These are phyloP conservation scores for Arremon brunneinucha DNA, from an alignment of 2,797 vertebrate genomes.

Conservation along the genomic window DNA sequence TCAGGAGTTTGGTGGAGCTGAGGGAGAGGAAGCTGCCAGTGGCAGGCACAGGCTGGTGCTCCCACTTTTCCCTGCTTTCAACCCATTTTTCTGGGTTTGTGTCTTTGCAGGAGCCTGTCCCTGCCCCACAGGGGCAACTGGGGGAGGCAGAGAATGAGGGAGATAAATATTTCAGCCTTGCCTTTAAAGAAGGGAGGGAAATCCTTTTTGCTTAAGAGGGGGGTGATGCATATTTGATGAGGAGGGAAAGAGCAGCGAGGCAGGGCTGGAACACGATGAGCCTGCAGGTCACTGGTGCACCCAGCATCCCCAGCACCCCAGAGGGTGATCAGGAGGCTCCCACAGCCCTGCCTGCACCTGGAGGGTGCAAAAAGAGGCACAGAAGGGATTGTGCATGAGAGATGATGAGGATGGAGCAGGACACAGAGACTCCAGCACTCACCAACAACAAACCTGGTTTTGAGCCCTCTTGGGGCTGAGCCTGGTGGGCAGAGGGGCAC, in stretches of 20 bases:
- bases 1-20: background rate
- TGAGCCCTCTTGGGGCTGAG: background rate
- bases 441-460: fast-evolving
- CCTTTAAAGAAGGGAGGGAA: constrained; percentile 10
- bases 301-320: background rate
- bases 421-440: background rate
- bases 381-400: background rate
- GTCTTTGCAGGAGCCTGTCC: background rate
- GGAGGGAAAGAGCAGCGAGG: background rate
- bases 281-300: background rate
- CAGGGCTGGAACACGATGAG: background rate
- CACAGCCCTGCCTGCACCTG: background rate
- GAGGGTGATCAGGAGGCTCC: background rate
- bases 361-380: background rate
- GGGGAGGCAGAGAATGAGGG: background rate
- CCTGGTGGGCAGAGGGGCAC: background rate
- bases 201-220: constrained; percentile 52
- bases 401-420: background rate
- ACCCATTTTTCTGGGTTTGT: background rate
- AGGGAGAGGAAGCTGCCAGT: background rate
- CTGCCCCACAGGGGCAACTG: background rate
- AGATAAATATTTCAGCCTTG: constrained; percentile 54
- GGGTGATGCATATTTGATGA: constrained; percentile 50
- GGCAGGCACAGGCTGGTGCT: background rate
- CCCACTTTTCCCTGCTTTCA: background rate